phyloP scores from a whole-genome alignment of 2,888 invertebrate species.

The Ophioninae sp. region DNA sequence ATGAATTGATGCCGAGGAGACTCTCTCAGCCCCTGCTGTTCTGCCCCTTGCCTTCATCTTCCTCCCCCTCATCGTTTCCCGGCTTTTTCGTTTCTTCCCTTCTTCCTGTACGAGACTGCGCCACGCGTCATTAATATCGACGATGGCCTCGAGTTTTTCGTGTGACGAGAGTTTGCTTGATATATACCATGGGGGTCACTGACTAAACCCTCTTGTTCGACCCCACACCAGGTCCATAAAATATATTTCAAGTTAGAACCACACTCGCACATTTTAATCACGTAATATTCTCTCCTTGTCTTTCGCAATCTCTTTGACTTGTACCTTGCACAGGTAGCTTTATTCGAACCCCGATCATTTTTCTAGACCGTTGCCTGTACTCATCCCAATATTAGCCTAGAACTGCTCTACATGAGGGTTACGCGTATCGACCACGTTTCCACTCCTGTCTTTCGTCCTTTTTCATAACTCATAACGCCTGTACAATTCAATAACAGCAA shows the following conservation, averaged over 20 bases:
- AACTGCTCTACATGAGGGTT: too few species aligned
- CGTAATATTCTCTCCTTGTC: too few species aligned
- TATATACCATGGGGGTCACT: neutral
- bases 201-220: neutral
- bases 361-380: too few species aligned
- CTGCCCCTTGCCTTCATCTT: neutral
- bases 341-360: too few species aligned
- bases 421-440: too few species aligned
- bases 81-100: neutral
- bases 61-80: slow-evolving; percentile 1
- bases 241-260: neutral
- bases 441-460: too few species aligned
- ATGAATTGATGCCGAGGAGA: slow-evolving; percentile 52
- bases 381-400: too few species aligned
- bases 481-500: too few species aligned
- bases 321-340: too few species aligned
- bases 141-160: slow-evolving; percentile 53
- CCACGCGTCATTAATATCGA: slow-evolving; percentile 69
- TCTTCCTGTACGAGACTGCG: slow-evolving; percentile 9
- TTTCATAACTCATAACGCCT: too few species aligned
- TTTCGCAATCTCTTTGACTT: too few species aligned
- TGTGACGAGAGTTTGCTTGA: slow-evolving; percentile 1
- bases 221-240: neutral
- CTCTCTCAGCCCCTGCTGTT: slow-evolving; percentile 1
- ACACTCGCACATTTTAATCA: too few species aligned